These are phyloP conservation scores for Harpalus rufipes DNA, from an alignment of 2,888 invertebrate genomes.

Conservation along the genomic window DNA sequence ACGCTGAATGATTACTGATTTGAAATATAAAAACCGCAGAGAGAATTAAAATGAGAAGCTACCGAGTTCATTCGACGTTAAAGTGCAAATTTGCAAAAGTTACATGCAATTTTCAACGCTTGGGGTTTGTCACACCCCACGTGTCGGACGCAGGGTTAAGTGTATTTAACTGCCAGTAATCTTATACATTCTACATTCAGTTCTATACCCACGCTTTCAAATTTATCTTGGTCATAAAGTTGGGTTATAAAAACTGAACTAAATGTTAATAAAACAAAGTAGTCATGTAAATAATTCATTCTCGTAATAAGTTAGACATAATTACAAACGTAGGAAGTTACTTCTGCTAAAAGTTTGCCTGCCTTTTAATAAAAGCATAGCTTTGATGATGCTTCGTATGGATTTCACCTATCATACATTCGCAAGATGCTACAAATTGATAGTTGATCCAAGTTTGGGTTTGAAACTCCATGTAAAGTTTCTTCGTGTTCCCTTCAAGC, in stretches of 20 bases:
- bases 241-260: neutral
- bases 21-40: too few relatives aligned
- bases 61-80: too few relatives aligned
- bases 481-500: constrained; percentile 44
- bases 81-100: too few relatives aligned
- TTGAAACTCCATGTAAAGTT: constrained; percentile 64
- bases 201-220: too few relatives aligned
- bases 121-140: too few relatives aligned
- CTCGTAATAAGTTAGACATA: neutral
- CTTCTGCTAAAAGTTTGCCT: neutral
- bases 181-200: too few relatives aligned
- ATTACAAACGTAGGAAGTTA: neutral
- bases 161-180: too few relatives aligned
- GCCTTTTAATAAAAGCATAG: constrained; percentile 14
- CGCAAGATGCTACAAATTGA: constrained; percentile 63
- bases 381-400: constrained; percentile 33
- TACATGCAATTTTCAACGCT: too few relatives aligned
- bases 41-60: too few relatives aligned
- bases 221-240: too few relatives aligned
- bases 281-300: neutral
- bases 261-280: neutral
- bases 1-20: too few relatives aligned
- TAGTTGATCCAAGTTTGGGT: constrained; percentile 65
- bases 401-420: constrained; percentile 48
- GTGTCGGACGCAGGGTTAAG: too few relatives aligned